These are phyloP conservation scores for Lordiphosa clarofinis DNA, from an alignment of 1,140 invertebrate genomes.

Conservation along the genomic window DNA sequence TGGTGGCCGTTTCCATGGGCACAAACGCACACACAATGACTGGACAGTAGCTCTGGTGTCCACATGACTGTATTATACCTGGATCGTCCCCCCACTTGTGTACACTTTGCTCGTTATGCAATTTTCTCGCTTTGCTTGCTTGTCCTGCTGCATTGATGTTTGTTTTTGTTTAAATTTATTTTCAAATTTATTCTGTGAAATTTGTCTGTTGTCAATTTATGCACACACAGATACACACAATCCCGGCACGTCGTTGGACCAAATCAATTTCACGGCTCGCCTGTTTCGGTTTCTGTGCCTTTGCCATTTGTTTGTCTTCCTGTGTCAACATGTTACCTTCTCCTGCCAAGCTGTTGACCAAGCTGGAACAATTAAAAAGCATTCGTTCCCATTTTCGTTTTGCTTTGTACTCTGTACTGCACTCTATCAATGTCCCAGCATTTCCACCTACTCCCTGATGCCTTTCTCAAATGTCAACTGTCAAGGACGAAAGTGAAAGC, in stretches of 20 bases:
- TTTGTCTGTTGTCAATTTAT: conserved; percentile 63
- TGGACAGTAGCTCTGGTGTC: conserved; percentile 14
- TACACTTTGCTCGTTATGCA: conserved; percentile 63
- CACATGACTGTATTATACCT: conserved; percentile 44
- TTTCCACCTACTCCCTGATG: background rate
- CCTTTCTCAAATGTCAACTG: conserved; percentile 50
- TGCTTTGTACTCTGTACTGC: conserved; percentile 19
- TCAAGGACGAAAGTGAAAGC: conserved; percentile 31
- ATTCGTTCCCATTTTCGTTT: conserved; percentile 21
- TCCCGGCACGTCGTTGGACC: conserved; percentile 51
- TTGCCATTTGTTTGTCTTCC: conserved; percentile 2
- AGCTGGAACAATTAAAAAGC: conserved; percentile 57
- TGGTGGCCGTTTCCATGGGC: conserved; percentile 15
- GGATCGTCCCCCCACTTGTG: background rate
- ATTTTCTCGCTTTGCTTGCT: conserved; percentile 31
- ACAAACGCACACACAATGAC: conserved; percentile 6
- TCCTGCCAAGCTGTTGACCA: conserved; percentile 38
- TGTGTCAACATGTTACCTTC: conserved; percentile 16
- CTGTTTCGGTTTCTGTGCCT: conserved; percentile 9
- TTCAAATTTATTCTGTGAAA: conserved; percentile 6
- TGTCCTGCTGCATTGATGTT: conserved; percentile 40
- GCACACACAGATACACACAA: conserved; percentile 38
- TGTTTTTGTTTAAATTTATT: conserved; percentile 1
- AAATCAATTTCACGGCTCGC: conserved; percentile 70
- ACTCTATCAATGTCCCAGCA: conserved; percentile 15